Evolutionary conservation across 2,797 vertebrate species (phyloP), one percentile per base, ranked within the genome.

Genomic region (Octomys mimax): DNA sequence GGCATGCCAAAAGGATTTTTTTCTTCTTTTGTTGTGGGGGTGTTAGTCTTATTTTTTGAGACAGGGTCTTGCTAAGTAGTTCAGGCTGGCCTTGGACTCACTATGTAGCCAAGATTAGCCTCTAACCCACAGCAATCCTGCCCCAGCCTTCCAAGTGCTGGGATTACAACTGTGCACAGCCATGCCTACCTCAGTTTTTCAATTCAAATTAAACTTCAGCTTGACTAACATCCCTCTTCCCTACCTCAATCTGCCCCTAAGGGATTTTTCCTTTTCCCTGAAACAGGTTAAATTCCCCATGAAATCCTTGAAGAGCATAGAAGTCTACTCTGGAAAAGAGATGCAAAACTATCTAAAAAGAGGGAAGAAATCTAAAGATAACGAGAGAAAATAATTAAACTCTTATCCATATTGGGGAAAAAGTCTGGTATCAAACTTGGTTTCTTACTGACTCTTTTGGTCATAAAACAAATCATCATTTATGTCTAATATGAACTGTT

Each of bases 331-430:
- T 80, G 85, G 70, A 96, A 97, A 95, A 78, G 94, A 95, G 81
- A 93, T 70, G 93, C 71, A 82, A 95, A 97, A 94, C 61, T 96
- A 87, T 89, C 91, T 42, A 86, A 91, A 94, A 94, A 86, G 90
- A 91, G 49, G 96, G 39, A 94, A 73, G 64, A 39, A 89, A 89
- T 89, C 89, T 77, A 62, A 92, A 77, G 39, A 52, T 88, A 89
- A 94, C 83, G 66, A 87, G 81, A 96, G 81, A 95, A 96, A 96
- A 97, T 93, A 92, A 96, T 36, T 84, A 83, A 96, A 95, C 71
- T 95, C 66, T 87, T 87, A 92, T 89, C 95, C 39, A 89, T 57
- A 62, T 33, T 95, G 81, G 62, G 62, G n/a, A 61, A 93, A 90
- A 92, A 87, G 39, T 89, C 68, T 92, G 71, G 13, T 92, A 96